Conservation (phyloP, 2,113 vertebrate genomes). For the Antigone vipio region DNA sequence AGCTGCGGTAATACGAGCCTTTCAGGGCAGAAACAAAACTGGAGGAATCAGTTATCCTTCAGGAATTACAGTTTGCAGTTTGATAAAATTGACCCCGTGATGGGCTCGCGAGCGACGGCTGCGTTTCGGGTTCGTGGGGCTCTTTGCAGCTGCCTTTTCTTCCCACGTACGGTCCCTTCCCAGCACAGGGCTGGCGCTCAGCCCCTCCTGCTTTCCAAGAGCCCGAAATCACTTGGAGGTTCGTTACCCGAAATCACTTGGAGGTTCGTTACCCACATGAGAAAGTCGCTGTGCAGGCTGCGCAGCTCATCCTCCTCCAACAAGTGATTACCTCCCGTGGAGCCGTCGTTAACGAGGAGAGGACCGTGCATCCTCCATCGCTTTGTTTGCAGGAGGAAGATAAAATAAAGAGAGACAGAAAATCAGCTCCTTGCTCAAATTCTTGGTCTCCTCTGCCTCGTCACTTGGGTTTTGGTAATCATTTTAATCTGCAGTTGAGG, state of each 20-base stretch:
- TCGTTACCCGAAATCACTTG: neutral
- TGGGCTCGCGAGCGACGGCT: neutral
- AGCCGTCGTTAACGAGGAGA: neutral
- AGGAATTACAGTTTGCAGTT: neutral
- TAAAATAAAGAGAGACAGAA: neutral
- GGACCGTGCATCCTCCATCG: fast-evolving
- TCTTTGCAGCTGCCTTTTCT: neutral
- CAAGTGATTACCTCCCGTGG: neutral
- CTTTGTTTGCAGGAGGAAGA: neutral
- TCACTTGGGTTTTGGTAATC: neutral
- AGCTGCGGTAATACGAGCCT: neutral
- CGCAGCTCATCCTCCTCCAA: neutral
- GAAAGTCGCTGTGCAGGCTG: neutral
- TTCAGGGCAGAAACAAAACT: neutral
- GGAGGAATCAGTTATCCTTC: neutral
- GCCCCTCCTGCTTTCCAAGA: neutral
- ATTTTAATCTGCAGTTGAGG: constrained; percentile 10
- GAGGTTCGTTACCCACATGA: neutral
- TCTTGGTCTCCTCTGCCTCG: neutral
- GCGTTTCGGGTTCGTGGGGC: fast-evolving
- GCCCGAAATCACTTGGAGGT: neutral
- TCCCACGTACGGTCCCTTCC: neutral
- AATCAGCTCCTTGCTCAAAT: neutral
- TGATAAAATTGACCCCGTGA: neutral
- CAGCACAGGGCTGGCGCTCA: neutral